These are phyloP conservation scores for Himantopus leucocephalus DNA, from an alignment of 2,113 vertebrate genomes.

Conservation along the genomic window DNA sequence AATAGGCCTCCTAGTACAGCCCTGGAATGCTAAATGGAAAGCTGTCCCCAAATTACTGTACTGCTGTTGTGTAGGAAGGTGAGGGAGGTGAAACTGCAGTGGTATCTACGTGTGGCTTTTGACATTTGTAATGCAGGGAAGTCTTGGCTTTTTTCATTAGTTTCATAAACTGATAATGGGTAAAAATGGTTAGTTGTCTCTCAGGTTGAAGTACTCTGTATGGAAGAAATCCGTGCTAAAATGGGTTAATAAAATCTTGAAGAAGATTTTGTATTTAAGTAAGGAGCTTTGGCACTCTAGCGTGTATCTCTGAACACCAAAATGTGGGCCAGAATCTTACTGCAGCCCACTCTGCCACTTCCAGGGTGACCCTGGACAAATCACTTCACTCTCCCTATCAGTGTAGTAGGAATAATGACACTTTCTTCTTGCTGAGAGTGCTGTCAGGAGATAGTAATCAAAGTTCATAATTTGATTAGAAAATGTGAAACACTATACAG, in stretches of 20 bases:
- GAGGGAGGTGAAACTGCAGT: neutral
- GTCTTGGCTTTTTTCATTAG: neutral
- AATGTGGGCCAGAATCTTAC: neutral
- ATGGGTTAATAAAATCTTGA: neutral
- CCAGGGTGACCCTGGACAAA: neutral
- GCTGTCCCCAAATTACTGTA: neutral
- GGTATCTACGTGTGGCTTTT: fast-evolving
- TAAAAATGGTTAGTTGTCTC: neutral
- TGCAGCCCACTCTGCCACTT: neutral
- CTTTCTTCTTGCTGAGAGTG: neutral
- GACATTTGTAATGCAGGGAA: neutral
- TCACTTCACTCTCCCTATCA: neutral
- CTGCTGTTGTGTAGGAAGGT: neutral
- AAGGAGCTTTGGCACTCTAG: neutral
- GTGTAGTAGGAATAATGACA: neutral
- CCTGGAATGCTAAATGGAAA: neutral
- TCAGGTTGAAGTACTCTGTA: neutral
- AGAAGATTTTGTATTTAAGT: neutral
- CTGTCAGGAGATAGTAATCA: neutral
- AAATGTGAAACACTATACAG: neutral
- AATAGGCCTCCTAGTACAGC: neutral
- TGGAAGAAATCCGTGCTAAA: neutral
- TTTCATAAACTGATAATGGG: neutral
- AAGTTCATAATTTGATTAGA: neutral
- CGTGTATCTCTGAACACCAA: neutral